Percentiles rank a stretch among this genome's conserved stretches.
These are phyloP conservation scores for Eudorcas thomsonii DNA, from an alignment of 2,113 vertebrate species.

Conservation along the genomic window DNA sequence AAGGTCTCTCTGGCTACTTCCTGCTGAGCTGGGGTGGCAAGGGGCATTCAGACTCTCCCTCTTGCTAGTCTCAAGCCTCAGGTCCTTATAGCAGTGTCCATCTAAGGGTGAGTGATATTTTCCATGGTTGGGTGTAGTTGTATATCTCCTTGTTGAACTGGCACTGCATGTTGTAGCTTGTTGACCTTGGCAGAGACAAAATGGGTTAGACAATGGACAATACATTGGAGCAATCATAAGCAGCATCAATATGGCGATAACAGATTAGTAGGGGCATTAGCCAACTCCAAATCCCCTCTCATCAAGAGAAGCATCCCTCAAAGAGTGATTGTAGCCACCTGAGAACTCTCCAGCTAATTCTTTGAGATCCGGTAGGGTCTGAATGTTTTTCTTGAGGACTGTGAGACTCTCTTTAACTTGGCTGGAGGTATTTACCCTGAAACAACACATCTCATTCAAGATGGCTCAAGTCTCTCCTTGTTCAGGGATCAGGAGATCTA, in stretches of 20 bases:
- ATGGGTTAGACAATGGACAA: background rate
- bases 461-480: background rate
- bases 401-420: background rate
- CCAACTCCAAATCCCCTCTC: background rate
- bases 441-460: background rate
- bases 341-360: background rate
- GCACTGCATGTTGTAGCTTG: background rate
- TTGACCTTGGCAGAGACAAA: background rate
- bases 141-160: background rate
- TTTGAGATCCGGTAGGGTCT: background rate
- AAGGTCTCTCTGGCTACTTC: background rate
- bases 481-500: background rate
- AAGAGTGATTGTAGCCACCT: background rate
- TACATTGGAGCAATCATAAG: background rate
- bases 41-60: background rate
- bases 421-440: background rate
- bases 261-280: background rate
- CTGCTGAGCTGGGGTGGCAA: background rate
- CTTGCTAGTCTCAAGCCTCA: background rate
- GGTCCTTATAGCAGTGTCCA: fast-evolving
- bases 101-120: background rate
- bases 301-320: background rate
- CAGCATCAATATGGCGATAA: background rate
- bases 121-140: background rate
- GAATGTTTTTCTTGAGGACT: background rate